A percentile compares a stretch with the other conserved stretches of the same genome.
Conservation (phyloP, 1,140 invertebrate species). For the Venturia canescens region DNA sequence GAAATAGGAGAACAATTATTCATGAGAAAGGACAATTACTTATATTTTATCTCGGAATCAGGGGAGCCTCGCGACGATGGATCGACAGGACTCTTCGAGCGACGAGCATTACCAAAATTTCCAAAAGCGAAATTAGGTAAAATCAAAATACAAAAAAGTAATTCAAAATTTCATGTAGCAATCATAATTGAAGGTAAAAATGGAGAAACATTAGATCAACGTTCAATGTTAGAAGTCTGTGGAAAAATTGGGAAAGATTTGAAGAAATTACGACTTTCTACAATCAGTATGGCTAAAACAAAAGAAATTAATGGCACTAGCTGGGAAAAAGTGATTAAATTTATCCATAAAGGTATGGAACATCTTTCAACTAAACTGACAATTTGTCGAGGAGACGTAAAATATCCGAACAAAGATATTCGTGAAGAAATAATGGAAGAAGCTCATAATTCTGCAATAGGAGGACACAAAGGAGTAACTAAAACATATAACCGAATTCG, state of each 20-base stretch:
- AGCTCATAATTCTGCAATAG: constrained; percentile 22
- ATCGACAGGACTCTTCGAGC: not conserved
- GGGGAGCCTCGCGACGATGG: constrained; percentile 26
- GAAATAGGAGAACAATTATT: constrained; percentile 29
- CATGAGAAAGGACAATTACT: constrained; percentile 33
- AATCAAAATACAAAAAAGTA: constrained; percentile 1
- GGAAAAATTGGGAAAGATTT: not conserved
- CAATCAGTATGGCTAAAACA: constrained; percentile 26
- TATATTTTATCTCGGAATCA: constrained; percentile 12
- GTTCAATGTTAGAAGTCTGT: not conserved
- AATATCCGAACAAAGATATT: not conserved
- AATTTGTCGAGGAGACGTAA: constrained; percentile 3
- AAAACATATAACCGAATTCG: constrained; percentile 44
- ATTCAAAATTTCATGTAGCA: constrained; percentile 20
- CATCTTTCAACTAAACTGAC: constrained; percentile 19
- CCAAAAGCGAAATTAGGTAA: not conserved
- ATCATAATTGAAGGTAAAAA: constrained; percentile 9
- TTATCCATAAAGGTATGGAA: constrained; percentile 4
- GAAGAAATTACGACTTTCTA: not conserved
- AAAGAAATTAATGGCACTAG: constrained; percentile 29
- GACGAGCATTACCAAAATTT: constrained; percentile 5
- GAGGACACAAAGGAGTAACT: constrained; percentile 31
- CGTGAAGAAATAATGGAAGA: too few relatives aligned
- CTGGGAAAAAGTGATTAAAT: constrained; percentile 12
- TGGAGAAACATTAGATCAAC: not conserved